A percentile compares a stretch with the other conserved stretches of the same genome.
Conservation (phyloP, 2,888 invertebrate genomes). For the Sclerodermus sp. region DNA sequence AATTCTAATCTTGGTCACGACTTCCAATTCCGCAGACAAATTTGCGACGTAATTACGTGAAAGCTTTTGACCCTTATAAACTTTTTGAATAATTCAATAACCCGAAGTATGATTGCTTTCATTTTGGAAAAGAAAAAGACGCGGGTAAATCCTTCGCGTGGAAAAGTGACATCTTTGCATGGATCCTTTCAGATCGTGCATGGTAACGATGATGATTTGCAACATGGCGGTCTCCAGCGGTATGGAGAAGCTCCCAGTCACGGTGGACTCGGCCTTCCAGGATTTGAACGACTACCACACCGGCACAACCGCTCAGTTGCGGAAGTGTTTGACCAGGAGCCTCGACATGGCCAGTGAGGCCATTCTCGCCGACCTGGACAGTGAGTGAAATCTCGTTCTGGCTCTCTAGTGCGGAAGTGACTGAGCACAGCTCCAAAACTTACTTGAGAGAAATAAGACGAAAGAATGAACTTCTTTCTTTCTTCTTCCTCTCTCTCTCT, state of each 20-base stretch:
- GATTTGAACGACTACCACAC: conserved; percentile 66
- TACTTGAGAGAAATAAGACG: no score
- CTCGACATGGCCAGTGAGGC: conserved; percentile 67
- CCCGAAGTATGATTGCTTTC: no score
- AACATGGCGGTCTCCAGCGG: conserved; percentile 66
- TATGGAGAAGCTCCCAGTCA: conserved; percentile 61
- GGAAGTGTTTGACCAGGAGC: conserved; percentile 62
- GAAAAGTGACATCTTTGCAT: no score
- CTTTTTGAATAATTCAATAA: no score
- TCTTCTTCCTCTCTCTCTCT: no score
- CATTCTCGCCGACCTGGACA: conserved; percentile 66
- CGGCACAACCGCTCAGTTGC: conserved; percentile 68
- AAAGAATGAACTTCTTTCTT: no score
- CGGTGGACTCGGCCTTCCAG: conserved; percentile 63
- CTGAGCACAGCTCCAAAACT: not conserved
- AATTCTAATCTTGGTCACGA: no score
- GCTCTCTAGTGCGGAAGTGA: not conserved
- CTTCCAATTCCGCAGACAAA: no score
- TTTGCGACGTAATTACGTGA: no score
- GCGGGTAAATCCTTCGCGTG: no score
- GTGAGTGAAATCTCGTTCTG: conserved; percentile 55
- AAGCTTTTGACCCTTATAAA: no score
- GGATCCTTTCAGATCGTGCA: conserved; percentile 58
- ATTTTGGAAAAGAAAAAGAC: no score
- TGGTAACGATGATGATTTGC: conserved; percentile 65